These are phyloP conservation scores for Cirrhinus molitorella DNA, from an alignment of 2,797 vertebrate species.

Conservation along the genomic window DNA sequence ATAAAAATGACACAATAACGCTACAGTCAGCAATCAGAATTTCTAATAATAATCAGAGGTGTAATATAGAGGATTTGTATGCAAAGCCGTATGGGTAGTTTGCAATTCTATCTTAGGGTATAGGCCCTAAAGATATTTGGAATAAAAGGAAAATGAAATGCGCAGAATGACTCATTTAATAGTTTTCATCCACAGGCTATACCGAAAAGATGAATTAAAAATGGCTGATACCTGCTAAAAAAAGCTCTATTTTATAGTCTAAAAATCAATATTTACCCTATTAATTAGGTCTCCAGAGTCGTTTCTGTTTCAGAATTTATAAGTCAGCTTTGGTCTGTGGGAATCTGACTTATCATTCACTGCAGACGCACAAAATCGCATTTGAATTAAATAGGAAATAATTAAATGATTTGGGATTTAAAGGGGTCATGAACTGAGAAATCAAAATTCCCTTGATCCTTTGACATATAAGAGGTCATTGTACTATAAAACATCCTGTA, in stretches of 20 bases:
- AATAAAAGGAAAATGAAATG: slow-evolving; percentile 18
- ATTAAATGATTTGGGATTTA: neutral
- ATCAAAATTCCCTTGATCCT: too few relatives aligned
- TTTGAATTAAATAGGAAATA: slow-evolving; percentile 11
- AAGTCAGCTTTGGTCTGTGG: neutral
- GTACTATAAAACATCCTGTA: too few relatives aligned
- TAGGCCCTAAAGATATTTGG: slow-evolving; percentile 13
- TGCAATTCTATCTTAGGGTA: neutral
- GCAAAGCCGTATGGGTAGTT: neutral
- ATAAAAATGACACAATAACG: neutral
- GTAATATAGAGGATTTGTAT: neutral
- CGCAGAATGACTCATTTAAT: neutral
- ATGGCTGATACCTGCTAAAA: slow-evolving; percentile 13
- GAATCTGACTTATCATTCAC: slow-evolving; percentile 21
- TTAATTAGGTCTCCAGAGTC: neutral
- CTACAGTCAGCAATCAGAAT: neutral
- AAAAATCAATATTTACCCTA: slow-evolving; percentile 37
- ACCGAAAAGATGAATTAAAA: slow-evolving; percentile 4
- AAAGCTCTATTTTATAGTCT: neutral
- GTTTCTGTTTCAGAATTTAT: neutral
- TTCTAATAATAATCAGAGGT: neutral
- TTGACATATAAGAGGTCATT: too few relatives aligned
- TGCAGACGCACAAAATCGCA: slow-evolving; percentile 3
- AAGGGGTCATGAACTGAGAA: too few relatives aligned
- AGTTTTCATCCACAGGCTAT: slow-evolving; percentile 18